Percentiles rank a stretch among this genome's conserved stretches.
Evolutionary conservation across 2,797 vertebrate species (phyloP).

Genomic region (Hozukius guyotensis): DNA sequence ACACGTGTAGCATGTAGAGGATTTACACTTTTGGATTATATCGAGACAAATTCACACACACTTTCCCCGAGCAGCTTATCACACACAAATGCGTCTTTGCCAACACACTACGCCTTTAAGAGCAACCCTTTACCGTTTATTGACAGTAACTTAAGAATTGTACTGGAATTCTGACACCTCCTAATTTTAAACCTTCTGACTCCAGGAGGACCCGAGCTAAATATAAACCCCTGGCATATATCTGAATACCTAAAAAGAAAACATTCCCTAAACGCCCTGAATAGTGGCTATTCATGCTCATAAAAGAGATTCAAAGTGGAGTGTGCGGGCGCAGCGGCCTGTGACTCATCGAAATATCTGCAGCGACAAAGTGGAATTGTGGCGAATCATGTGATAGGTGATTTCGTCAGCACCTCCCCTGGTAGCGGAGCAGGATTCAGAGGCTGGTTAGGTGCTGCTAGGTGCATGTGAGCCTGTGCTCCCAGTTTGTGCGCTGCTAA

Average conservation of each 20-base stretch:
- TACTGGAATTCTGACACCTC: constrained; percentile 82
- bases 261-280: constrained; percentile 72
- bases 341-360: constrained; percentile 69
- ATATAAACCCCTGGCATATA: constrained; percentile 76
- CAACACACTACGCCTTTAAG: constrained; percentile 73
- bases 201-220: constrained; percentile 78
- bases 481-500: constrained; percentile 1
- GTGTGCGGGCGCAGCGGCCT: background rate
- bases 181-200: constrained; percentile 85
- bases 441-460: constrained; percentile 8
- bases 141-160: constrained; percentile 85
- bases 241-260: constrained; percentile 82
- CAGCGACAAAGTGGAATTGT: background rate
- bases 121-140: constrained; percentile 75
- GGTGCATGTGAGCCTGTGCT: constrained; percentile 8
- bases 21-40: constrained; percentile 67
- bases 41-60: constrained; percentile 40
- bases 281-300: constrained; percentile 77
- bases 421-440: constrained; percentile 18
- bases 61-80: constrained; percentile 58
- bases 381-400: constrained; percentile 37
- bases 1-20: constrained; percentile 36
- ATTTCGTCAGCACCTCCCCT: constrained; percentile 42
- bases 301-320: constrained; percentile 59
- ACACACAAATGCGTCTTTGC: constrained; percentile 54